Conservation (phyloP, 2,113 vertebrate species). For the Eudorcas thomsonii region DNA sequence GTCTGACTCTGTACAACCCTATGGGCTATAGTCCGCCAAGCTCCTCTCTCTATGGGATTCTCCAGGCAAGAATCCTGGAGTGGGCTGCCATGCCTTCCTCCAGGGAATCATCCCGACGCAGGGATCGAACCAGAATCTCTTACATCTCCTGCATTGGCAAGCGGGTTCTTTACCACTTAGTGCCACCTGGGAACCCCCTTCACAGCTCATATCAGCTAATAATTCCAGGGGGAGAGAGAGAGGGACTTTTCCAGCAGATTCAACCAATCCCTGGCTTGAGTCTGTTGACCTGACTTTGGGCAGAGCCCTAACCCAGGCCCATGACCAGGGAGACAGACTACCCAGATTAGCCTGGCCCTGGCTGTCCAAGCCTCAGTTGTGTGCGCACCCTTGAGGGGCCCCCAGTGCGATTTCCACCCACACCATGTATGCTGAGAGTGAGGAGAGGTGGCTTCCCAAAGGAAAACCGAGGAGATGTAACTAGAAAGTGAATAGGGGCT, state of each 20-base stretch:
- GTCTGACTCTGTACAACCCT: not conserved
- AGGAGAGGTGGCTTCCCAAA: not conserved
- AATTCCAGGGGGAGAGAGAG: not conserved
- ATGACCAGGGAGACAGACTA: not conserved
- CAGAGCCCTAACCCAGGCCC: accelerated
- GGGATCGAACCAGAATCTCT: not conserved
- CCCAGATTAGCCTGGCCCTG: not conserved
- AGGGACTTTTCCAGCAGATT: not conserved
- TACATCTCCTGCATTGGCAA: not conserved
- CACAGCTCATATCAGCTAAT: not conserved
- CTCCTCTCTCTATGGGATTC: not conserved
- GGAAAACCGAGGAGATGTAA: not conserved
- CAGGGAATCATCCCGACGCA: not conserved
- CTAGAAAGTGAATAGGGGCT: not conserved
- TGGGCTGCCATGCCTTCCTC: not conserved
- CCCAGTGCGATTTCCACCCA: not conserved
- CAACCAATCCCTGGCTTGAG: not conserved
- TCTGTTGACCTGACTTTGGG: not conserved
- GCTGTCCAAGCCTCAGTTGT: not conserved
- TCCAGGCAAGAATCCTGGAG: not conserved
- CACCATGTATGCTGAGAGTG: accelerated
- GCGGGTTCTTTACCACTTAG: not conserved
- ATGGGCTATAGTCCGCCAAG: not conserved
- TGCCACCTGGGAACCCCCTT: not conserved
- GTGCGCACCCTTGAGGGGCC: accelerated